phyloP scores from a whole-genome alignment of 2,888 invertebrate species.

The Acholoe squamosa region DNA sequence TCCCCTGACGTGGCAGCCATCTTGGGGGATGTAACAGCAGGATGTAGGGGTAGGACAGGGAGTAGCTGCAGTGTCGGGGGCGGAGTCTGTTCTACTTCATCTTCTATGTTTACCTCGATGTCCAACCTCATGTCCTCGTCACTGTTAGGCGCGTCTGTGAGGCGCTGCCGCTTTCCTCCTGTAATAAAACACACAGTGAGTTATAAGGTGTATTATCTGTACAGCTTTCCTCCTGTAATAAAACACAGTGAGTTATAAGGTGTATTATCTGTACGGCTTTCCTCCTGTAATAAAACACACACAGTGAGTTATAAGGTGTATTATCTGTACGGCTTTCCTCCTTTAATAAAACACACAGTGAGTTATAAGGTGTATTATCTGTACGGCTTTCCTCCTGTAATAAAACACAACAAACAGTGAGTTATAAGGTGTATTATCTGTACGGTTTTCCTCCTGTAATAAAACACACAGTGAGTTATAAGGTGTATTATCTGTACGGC shows the following conservation, averaged over 20 bases:
- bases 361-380: too few species aligned
- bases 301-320: too few species aligned
- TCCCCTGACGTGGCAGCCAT: background rate
- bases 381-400: too few species aligned
- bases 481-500: too few species aligned
- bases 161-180: constrained; percentile 45
- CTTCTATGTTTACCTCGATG: background rate
- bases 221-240: background rate
- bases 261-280: too few species aligned
- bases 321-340: too few species aligned
- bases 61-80: background rate
- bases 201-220: background rate
- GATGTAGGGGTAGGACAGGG: background rate
- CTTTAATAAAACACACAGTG: too few species aligned
- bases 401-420: too few species aligned
- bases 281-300: too few species aligned
- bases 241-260: background rate
- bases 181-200: background rate
- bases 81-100: background rate
- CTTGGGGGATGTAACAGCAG: background rate
- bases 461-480: too few species aligned
- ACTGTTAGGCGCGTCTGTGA: background rate
- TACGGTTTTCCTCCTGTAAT: too few species aligned
- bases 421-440: too few species aligned
- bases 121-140: constrained; percentile 28